Evolutionary conservation across 2,113 vertebrate genomes (phyloP).

Genomic region (Echinops telfairi): DNA sequence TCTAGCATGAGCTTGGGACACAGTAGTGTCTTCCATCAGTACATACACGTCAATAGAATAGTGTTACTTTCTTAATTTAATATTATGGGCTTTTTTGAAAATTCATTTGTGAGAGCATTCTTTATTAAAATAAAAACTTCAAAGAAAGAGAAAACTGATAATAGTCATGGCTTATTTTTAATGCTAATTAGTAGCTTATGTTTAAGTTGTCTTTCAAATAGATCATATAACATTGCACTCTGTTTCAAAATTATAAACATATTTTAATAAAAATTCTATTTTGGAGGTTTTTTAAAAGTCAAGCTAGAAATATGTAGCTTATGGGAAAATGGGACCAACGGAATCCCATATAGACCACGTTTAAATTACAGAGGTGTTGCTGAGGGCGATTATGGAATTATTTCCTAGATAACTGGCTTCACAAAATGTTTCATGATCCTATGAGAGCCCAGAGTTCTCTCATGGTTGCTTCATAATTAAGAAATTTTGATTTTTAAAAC

Average conservation of each 20-base stretch:
- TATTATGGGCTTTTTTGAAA: neutral
- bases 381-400: neutral
- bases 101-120: conserved; percentile 10
- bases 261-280: conserved; percentile 20
- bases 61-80: conserved; percentile 23
- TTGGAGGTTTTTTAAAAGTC: neutral
- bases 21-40: neutral
- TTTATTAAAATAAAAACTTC: conserved; percentile 47
- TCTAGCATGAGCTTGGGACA: conserved; percentile 19
- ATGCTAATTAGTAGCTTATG: neutral
- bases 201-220: conserved; percentile 34
- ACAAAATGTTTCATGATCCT: neutral
- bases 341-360: neutral
- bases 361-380: neutral
- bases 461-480: neutral
- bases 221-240: neutral
- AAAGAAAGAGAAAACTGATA: neutral
- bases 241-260: conserved; percentile 14
- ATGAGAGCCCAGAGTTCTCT: neutral
- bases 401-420: neutral
- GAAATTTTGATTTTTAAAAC: neutral
- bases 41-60: conserved; percentile 14
- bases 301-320: neutral
- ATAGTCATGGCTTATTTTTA: neutral
- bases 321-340: neutral